Evolutionary conservation across 2,797 vertebrate genomes (phyloP), one percentile per base, ranked within the genome.

Genomic region (Enoplosus armatus): DNA sequence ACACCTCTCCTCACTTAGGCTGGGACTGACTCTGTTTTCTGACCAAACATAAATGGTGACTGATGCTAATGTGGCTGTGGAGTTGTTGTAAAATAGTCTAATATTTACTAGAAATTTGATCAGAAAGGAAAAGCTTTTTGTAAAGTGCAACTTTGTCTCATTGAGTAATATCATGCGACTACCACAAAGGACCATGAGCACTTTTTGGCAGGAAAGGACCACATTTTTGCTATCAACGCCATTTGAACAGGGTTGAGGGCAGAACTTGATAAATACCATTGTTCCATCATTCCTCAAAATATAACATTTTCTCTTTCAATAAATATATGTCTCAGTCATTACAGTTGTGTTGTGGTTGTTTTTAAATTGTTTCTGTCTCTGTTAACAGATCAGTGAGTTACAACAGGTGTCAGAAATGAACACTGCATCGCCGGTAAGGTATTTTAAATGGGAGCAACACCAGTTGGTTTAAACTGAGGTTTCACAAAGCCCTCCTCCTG

Each of bases 251-350:
- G 26, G 26, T 55, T 70, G 16, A 66, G 47, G 33, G 18, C 14
- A 14, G 29, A 43, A 71, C 1, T 22, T 71, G n/a, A 62, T 37
- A 20, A 55, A 58, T 12, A 77, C 58, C 45, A 66, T 33, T 86
- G 60, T 75, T 59, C 16, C n/a, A 39, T 77, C 82, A 87, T 91
- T 87, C 81, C 89, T 77, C 59, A 55, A 5, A 60, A 54, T 59
- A 39, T 74, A 53, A 39, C 35, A 24, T 63, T 78, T 72, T 45
- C 24, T 67, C 47, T 85, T 85, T 81, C 20, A 86, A 71, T 83
- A 87, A 90, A 92, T 72, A 79, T 80, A 77, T n/a, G 2, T 62
- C 26, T 82, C n/a, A n/a, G 22, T 60, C 61, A n/a, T 31, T 10
- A 12, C 1, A 4, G 7, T 18, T 54, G 24, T 66, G 14, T 56